Base-by-base conservation (phyloP, 2,797 vertebrate species). In the Tinamus major region DNA sequence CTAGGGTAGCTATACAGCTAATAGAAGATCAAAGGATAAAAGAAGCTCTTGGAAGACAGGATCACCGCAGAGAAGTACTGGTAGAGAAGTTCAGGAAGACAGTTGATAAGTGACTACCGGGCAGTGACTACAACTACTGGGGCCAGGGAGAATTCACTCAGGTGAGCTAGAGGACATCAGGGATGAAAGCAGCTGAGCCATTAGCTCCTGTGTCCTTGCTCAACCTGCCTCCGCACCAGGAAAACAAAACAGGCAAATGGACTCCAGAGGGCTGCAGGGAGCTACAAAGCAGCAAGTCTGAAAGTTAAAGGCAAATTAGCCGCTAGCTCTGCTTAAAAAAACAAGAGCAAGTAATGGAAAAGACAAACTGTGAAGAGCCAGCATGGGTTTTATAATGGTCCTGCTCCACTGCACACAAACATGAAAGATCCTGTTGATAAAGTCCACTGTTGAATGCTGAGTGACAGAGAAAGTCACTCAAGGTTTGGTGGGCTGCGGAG, bases 211-310 rank as follows among this genome's bases (percentile, higher is more conserved):
- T 2, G 3, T 3, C 58, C 61, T 56, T 79, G 37, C 24, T 44
- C 42, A 9, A 70, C 55, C 4, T 68, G n/a, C 62, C 48, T 59
- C 26, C 10, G 71, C 24, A 82, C 58, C 72, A 79, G 20, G 37
- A 61, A 31, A 55, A 65, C 7, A 10, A 71, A 78, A 80, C 1
- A n/a, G 3, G 24, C 65, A 83, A 74, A 71, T 0, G 9, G 65
- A 56, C 27, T 51, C 67, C 62, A 79, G 4, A 95, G 33, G 29
- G 76, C 17, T 44, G 24, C 46, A 49, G 24, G 42, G 33, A 85
- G 56, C 46, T 33, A 55, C 20, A 29, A 0, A 1, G 53, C 37
- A 82, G 0, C 2, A 41, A 39, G 13, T 35, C 35, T 83, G 53
- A 71, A 67, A 68, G 68, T 35, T 41, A 20, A 67, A 64, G 62